Conservation (phyloP, 2,888 invertebrate genomes). For the Cacoxenus indagator region DNA sequence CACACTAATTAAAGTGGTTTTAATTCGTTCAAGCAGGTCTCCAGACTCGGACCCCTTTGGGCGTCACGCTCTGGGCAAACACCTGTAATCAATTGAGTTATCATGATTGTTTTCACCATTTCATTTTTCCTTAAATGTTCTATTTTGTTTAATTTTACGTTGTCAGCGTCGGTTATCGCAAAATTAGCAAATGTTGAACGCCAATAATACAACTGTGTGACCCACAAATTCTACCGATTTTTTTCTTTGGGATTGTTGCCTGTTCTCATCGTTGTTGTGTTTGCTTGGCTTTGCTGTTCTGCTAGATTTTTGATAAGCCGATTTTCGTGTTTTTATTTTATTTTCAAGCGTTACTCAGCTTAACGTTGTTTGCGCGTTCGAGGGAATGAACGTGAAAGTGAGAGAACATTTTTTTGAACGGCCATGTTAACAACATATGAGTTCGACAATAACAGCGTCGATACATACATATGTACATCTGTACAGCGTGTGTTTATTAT, state of each 20-base stretch:
- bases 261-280: not conserved
- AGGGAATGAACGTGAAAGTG: no score
- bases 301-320: slow-evolving; percentile 55
- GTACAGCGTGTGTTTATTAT: not conserved
- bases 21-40: no score
- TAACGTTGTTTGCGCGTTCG: not conserved
- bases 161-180: not conserved
- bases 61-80: slow-evolving; percentile 34
- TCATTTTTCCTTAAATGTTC: not conserved
- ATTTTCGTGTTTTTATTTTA: slow-evolving; percentile 52
- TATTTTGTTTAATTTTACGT: not conserved
- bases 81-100: slow-evolving; percentile 62
- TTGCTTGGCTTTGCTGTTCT: slow-evolving; percentile 16
- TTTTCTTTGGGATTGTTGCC: not conserved
- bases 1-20: slow-evolving; percentile 12
- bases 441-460: no score
- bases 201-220: slow-evolving; percentile 19
- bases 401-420: no score
- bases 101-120: slow-evolving; percentile 33
- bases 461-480: not conserved
- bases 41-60: no score
- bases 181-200: not conserved
- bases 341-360: not conserved
- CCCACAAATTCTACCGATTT: slow-evolving; percentile 5
- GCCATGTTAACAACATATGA: not conserved